A percentile compares a stretch with the other conserved stretches of the same genome.
phyloP scores from a whole-genome alignment of 2,113 vertebrate species.

The Arothron firmamentum region DNA sequence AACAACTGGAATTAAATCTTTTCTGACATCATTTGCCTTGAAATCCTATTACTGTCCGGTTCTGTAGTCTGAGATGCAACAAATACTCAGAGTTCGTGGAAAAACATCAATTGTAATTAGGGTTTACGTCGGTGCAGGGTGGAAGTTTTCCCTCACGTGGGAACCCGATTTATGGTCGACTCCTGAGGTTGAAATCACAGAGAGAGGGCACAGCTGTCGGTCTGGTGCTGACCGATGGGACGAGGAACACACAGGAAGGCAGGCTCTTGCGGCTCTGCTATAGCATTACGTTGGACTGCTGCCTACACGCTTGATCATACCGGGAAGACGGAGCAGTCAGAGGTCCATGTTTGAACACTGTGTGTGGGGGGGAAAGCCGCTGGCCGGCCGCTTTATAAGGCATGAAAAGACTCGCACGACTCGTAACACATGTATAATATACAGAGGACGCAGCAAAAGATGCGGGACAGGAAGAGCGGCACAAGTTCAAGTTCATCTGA shows the following conservation, averaged over 20 bases:
- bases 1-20: no score
- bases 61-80: constrained; percentile 34
- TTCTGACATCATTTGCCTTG: constrained; percentile 5
- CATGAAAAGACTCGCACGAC: constrained; percentile 21
- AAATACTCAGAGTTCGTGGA: constrained; percentile 49
- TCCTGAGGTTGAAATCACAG: constrained; percentile 53
- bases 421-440: constrained; percentile 43
- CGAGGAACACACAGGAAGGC: constrained; percentile 48
- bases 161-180: constrained; percentile 49
- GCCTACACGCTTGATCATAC: constrained; percentile 23
- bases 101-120: constrained; percentile 60
- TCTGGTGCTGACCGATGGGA: constrained; percentile 32
- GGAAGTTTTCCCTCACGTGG: constrained; percentile 44
- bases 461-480: constrained; percentile 32
- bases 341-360: constrained; percentile 36
- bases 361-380: constrained; percentile 37
- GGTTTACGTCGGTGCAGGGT: constrained; percentile 49
- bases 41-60: constrained; percentile 15
- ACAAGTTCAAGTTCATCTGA: constrained; percentile 23
- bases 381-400: constrained; percentile 9
- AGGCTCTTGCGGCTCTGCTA: constrained; percentile 37
- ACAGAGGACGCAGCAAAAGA: constrained; percentile 35
- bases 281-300: constrained; percentile 22
- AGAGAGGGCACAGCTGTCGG: constrained; percentile 44
- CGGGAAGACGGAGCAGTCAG: constrained; percentile 8